Evolutionary conservation across 2,797 vertebrate genomes (phyloP).

Genomic region (Propithecus perrieri): DNA sequence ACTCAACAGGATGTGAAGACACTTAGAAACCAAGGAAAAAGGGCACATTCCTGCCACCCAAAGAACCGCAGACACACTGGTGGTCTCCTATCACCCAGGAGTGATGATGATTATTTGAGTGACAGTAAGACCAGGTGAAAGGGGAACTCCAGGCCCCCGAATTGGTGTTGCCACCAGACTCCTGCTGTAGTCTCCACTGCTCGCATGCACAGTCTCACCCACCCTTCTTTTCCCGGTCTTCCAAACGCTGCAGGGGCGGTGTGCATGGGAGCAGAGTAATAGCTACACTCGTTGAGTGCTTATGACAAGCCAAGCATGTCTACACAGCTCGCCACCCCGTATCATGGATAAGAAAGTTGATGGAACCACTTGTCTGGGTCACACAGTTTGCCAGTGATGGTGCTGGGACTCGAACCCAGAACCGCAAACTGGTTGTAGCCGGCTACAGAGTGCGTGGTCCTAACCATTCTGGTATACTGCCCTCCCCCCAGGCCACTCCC

Average conservation of each 20-base stretch:
- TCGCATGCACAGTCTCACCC: neutral
- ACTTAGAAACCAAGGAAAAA: neutral
- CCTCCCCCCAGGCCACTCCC: too few species aligned
- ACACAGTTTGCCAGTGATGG: neutral
- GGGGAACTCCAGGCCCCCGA: neutral
- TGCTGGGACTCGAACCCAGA: neutral
- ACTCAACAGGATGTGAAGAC: neutral
- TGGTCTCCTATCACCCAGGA: neutral
- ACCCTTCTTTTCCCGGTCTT: neutral
- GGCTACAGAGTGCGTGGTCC: neutral
- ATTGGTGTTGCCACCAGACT: neutral
- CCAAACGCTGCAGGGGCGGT: neutral
- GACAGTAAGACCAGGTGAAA: neutral
- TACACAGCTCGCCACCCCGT: neutral
- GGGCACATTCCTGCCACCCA: neutral
- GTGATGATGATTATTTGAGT: too few species aligned
- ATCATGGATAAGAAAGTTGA: conserved; percentile 42
- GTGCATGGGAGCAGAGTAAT: accelerated
- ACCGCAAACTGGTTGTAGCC: neutral
- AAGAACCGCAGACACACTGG: neutral
- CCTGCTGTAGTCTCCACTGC: neutral
- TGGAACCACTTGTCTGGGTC: neutral
- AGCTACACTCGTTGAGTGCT: neutral
- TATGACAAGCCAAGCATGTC: neutral
- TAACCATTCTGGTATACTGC: accelerated